Evolutionary conservation across 2,888 invertebrate species (phyloP), one percentile per base, ranked within the genome.

Genomic region (Caenorhabditis wallacei): DNA sequence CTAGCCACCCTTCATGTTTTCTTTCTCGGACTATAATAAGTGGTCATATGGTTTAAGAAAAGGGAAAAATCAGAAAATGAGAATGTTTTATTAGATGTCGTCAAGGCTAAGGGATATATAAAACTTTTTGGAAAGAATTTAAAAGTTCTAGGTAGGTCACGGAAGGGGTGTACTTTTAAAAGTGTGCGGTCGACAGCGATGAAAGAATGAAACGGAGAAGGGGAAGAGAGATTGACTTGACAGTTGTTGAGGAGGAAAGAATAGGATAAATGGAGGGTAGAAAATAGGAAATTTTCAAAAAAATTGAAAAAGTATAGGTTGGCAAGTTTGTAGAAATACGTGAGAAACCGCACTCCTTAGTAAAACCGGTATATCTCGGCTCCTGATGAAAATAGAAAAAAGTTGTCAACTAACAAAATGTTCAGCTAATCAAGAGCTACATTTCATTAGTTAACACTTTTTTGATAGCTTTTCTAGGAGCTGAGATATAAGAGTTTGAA

Each of bases 41-140:
- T 56, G 56, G 30, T 56, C 56, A 56, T 26, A 56, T 30, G 56
- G 56, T 56, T 56, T 56, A 7, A 48, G 1, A 7, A 18, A 18
- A 48, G 7, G 18, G n/a, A 48, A 48, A 20, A 48, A 18, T 18
- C 48, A 18, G 18, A 18, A 18, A 48, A 7, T 7, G 7, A 48
- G 8, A 7, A 51, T 30, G 30, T 30, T 30, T 30, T 30, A 8
- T n/a, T n/a, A n/a, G n/a, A n/a, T 30, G 30, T 3, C 8, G 30
- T 30, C 30, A 30, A 30, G 30, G 30, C 30, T 30, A 30, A 5
- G n/a, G 8, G 30, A 30, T 5, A 40, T 40, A 40, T 40, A 40
- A 40, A 40, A 40, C 40, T 30, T 30, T 30, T n/a, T n/a, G n/a
- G n/a, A n/a, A n/a, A n/a, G 30, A 30, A 30, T 30, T 5, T n/a